phyloP scores from a whole-genome alignment of 2,888 invertebrate genomes.

The Choreutis nemorana region DNA sequence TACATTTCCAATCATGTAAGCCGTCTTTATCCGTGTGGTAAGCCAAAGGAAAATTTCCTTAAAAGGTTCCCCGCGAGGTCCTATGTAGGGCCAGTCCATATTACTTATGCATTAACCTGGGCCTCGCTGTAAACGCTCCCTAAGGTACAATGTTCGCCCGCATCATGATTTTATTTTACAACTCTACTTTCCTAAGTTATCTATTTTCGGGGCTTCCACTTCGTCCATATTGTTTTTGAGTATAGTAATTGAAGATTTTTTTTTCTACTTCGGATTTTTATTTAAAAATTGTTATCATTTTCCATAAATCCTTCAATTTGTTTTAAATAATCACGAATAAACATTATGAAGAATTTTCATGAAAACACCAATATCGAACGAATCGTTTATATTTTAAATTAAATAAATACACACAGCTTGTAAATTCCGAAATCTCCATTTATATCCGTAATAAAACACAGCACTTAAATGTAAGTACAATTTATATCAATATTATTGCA shows the following conservation, averaged over 20 bases:
- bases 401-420: no score
- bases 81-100: conserved; percentile 41
- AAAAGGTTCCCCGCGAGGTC: conserved; percentile 37
- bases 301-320: neutral
- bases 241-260: no score
- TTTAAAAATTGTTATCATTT: neutral
- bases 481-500: no score
- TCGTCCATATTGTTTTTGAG: no score
- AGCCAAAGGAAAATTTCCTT: conserved; percentile 30
- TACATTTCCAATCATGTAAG: no score
- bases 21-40: no score
- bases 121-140: conserved; percentile 62
- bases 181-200: conserved; percentile 25
- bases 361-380: neutral
- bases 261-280: conserved; percentile 6
- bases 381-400: no score
- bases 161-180: conserved; percentile 42
- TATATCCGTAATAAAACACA: no score
- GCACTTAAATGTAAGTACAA: no score
- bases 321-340: neutral
- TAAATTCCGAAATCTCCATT: no score
- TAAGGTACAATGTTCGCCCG: conserved; percentile 31
- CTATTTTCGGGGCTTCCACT: no score
- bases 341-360: neutral
- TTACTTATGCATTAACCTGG: conserved; percentile 70